Percentiles rank a stretch among this genome's conserved stretches.
These are phyloP conservation scores for Urophycis tenuis DNA, from an alignment of 2,797 vertebrate species.

Conservation along the genomic window DNA sequence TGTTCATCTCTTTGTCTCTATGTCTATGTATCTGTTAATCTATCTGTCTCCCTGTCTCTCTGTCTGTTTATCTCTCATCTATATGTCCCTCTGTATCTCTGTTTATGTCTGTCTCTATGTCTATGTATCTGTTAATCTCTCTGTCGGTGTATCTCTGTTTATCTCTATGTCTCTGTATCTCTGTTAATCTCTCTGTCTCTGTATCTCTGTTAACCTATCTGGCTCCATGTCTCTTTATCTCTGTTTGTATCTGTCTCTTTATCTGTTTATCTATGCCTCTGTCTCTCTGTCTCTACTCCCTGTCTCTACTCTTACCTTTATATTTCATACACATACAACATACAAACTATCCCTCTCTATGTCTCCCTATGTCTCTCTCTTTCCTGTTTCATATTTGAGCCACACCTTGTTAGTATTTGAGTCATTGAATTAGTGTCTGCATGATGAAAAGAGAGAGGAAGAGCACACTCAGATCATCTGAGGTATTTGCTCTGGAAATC, in stretches of 20 bases:
- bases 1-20: background rate
- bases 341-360: no score
- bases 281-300: background rate
- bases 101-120: background rate
- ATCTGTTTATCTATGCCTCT: background rate
- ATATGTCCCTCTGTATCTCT: background rate
- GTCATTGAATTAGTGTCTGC: no score
- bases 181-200: background rate
- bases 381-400: no score
- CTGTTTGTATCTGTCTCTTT: background rate
- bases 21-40: background rate
- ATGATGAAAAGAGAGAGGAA: background rate
- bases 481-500: slow-evolving; percentile 52
- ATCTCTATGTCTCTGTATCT: background rate
- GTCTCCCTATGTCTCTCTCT: no score
- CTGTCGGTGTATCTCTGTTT: background rate
- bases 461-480: slow-evolving; percentile 11
- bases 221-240: background rate
- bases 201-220: background rate
- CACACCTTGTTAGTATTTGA: no score
- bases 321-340: no score
- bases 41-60: background rate
- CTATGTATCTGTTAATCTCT: background rate
- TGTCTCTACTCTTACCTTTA: background rate
- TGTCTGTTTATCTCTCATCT: no score